A percentile compares a stretch with the other conserved stretches of the same genome.
Evolutionary conservation across 1,140 invertebrate species (phyloP).

Genomic region (Drosophila auraria): DNA sequence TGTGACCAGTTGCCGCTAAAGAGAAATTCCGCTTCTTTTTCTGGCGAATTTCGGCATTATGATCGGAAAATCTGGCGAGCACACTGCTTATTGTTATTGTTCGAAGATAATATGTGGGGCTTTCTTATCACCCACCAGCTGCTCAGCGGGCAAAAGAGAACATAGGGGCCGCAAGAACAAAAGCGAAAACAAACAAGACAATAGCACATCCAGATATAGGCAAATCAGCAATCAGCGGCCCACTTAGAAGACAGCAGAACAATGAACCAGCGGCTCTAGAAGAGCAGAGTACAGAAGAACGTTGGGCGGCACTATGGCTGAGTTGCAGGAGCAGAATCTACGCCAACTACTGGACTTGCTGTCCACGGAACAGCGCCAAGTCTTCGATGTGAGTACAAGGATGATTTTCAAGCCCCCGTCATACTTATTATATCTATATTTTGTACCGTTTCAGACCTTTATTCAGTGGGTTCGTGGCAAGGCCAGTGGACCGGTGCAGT

Average conservation of each 20-base stretch:
- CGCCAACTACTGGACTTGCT: constrained; percentile 52
- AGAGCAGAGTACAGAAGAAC: constrained; percentile 18
- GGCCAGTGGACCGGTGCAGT: constrained; percentile 4
- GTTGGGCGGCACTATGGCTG: constrained; percentile 21
- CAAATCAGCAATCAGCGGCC: constrained; percentile 34
- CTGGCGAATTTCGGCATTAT: too few relatives aligned
- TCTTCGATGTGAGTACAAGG: constrained; percentile 35
- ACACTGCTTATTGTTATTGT: not conserved
- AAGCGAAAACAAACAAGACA: constrained; percentile 27
- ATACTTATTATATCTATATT: not conserved
- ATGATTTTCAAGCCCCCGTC: not conserved
- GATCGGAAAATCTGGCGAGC: too few relatives aligned
- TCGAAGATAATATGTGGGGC: constrained; percentile 61
- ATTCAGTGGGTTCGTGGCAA: constrained; percentile 49
- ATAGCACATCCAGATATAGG: constrained; percentile 29
- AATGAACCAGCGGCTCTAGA: constrained; percentile 37
- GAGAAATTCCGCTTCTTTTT: too few relatives aligned
- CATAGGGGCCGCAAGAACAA: constrained; percentile 36
- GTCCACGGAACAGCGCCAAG: constrained; percentile 37
- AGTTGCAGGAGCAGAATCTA: constrained; percentile 26
- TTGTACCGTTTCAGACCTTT: constrained; percentile 31
- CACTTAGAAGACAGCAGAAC: constrained; percentile 32
- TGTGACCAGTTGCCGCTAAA: too few relatives aligned
- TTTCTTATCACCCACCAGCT: constrained; percentile 50
- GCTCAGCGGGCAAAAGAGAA: constrained; percentile 41